phyloP scores from a whole-genome alignment of 2,797 vertebrate genomes.

The Vultur gryphus region DNA sequence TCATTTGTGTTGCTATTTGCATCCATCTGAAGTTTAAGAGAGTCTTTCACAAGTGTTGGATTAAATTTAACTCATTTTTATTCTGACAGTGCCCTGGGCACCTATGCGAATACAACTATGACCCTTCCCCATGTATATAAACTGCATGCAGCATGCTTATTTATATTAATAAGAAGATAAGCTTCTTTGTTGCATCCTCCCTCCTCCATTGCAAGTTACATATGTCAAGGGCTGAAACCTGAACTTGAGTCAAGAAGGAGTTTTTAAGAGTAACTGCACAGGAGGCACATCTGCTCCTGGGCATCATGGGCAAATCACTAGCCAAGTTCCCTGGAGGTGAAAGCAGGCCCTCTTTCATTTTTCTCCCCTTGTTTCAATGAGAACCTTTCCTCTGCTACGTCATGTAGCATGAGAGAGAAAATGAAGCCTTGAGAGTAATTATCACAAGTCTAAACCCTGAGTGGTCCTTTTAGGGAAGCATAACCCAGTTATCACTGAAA shows the following conservation, averaged over 20 bases:
- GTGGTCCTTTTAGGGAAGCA: neutral
- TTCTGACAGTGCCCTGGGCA: neutral
- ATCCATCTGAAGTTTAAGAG: neutral
- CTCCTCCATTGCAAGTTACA: neutral
- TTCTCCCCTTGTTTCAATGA: neutral
- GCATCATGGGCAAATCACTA: neutral
- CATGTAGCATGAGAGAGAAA: neutral
- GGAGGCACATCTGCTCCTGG: neutral
- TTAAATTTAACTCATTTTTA: neutral
- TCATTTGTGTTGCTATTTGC: neutral
- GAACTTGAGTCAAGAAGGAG: neutral
- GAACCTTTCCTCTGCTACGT: neutral
- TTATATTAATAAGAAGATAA: neutral
- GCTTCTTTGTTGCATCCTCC: neutral
- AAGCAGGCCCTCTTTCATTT: neutral
- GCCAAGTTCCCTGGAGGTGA: neutral
- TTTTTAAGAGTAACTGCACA: neutral
- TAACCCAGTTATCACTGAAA: neutral
- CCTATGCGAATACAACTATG: neutral
- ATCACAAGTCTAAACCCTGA: neutral
- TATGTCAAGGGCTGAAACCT: neutral
- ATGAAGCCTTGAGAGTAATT: neutral
- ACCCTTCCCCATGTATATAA: neutral
- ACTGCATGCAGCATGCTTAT: neutral
- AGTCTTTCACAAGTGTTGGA: neutral